A percentile compares a stretch with the other conserved stretches of the same genome.
Conservation (phyloP, 2,888 invertebrate genomes). For the Drosophila buzzatii region DNA sequence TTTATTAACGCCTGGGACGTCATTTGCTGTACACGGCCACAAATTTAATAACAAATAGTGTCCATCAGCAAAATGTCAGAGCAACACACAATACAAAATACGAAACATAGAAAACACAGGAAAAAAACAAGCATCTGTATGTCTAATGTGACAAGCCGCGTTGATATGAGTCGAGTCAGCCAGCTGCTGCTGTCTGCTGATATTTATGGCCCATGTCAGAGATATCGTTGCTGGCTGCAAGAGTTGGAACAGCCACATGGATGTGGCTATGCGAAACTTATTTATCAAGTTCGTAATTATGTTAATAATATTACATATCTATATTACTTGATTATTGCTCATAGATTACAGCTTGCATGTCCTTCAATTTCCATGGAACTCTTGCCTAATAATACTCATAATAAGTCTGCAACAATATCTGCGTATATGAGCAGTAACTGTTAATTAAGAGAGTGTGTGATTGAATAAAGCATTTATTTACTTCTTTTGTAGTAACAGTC, state of each 20-base stretch:
- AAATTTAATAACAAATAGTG: constrained; percentile 66
- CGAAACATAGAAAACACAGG: too few species aligned
- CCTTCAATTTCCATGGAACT: neutral
- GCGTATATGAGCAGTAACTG: neutral
- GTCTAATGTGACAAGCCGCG: constrained; percentile 37
- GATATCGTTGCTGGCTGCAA: constrained; percentile 3
- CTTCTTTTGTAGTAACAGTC: too few species aligned
- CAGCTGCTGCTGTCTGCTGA: constrained; percentile 19
- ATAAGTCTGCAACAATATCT: too few species aligned
- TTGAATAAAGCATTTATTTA: too few species aligned
- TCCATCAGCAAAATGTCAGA: constrained; percentile 50
- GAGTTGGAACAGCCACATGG: neutral
- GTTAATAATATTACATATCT: constrained; percentile 7
- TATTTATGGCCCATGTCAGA: constrained; percentile 37
- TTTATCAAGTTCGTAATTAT: neutral
- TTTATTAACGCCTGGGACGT: constrained; percentile 47
- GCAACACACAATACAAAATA: neutral
- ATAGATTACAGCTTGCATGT: neutral
- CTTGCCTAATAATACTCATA: neutral
- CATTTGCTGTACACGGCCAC: constrained; percentile 41
- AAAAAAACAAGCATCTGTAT: constrained; percentile 22
- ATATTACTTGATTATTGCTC: neutral
- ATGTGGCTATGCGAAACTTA: neutral
- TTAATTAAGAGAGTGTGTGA: neutral
- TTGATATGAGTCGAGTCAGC: constrained; percentile 35